Evolutionary conservation across 1,140 invertebrate genomes (phyloP).

Genomic region (Hyles vespertilio): DNA sequence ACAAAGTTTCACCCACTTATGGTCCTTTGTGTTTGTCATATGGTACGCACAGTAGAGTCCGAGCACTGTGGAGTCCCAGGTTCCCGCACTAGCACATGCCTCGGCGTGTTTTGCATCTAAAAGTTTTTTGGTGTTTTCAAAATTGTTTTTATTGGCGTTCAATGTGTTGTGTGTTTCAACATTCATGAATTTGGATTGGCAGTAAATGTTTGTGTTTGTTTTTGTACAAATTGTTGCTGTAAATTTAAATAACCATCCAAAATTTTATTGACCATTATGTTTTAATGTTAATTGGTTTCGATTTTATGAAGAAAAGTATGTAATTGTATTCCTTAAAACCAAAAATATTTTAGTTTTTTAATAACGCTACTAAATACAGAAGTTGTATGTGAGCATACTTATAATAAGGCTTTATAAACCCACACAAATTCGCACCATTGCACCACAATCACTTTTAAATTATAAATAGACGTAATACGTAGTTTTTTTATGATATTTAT

Average conservation of each 20-base stretch:
- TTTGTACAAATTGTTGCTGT: no score
- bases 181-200: constrained; percentile 9
- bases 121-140: background rate
- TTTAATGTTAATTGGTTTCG: no score
- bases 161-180: constrained; percentile 5
- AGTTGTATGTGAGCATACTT: background rate
- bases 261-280: no score
- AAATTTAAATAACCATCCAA: no score
- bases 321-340: background rate
- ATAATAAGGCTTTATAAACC: constrained; percentile 60
- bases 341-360: constrained; percentile 1
- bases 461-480: constrained; percentile 8
- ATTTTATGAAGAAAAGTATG: background rate
- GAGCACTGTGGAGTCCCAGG: constrained; percentile 36
- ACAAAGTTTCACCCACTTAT: constrained; percentile 74
- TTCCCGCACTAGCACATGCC: background rate
- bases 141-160: background rate
- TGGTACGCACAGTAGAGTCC: constrained; percentile 53
- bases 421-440: constrained; percentile 69
- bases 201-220: constrained; percentile 5
- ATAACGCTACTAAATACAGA: background rate
- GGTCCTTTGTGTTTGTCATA: constrained; percentile 42
- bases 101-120: constrained; percentile 4
- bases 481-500: constrained; percentile 3
- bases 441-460: constrained; percentile 30